A percentile compares a stretch with the other conserved stretches of the same genome.
phyloP scores from a whole-genome alignment of 2,113 vertebrate genomes.

The Mola mola region DNA sequence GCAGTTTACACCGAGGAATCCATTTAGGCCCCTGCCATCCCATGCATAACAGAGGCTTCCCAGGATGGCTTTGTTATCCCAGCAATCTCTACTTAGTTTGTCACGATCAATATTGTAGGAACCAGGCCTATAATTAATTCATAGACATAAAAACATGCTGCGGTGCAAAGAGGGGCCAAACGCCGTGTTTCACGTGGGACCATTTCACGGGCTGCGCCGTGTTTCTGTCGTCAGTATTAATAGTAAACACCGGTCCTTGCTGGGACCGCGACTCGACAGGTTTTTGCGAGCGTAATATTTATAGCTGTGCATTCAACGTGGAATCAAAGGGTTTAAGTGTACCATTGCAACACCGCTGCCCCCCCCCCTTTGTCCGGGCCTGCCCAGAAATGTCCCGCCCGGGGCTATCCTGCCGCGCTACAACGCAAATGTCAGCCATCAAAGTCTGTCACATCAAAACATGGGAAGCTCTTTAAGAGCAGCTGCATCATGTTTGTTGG shows the following conservation, averaged over 20 bases:
- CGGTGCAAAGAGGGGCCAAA: slow-evolving; percentile 4
- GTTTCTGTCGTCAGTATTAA: slow-evolving; percentile 74
- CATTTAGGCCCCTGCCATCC: slow-evolving; percentile 48
- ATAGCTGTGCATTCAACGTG: slow-evolving; percentile 83
- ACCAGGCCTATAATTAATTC: slow-evolving; percentile 72
- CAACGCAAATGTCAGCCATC: slow-evolving; percentile 63
- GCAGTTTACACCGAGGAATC: slow-evolving; percentile 59
- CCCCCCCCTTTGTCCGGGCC: slow-evolving; percentile 80
- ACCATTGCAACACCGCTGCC: slow-evolving; percentile 74
- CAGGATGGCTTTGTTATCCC: slow-evolving; percentile 43
- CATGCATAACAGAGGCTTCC: slow-evolving; percentile 55
- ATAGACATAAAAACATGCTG: slow-evolving; percentile 59
- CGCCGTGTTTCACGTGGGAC: slow-evolving; percentile 53
- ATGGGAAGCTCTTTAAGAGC: slow-evolving; percentile 38
- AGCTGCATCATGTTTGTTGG: slow-evolving; percentile 44
- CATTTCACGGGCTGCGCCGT: slow-evolving; percentile 46
- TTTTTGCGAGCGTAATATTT: slow-evolving; percentile 82
- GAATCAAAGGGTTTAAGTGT: slow-evolving; percentile 82
- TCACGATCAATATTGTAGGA: slow-evolving; percentile 76
- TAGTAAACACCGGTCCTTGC: slow-evolving; percentile 67
- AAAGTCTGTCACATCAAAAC: slow-evolving; percentile 59
- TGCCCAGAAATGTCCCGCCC: slow-evolving; percentile 82
- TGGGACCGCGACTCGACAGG: slow-evolving; percentile 70
- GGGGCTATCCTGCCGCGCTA: slow-evolving; percentile 72
- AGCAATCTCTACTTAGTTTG: slow-evolving; percentile 71